Evolutionary conservation across 2,113 vertebrate species (phyloP).

Genomic region (Tringa solitaria): DNA sequence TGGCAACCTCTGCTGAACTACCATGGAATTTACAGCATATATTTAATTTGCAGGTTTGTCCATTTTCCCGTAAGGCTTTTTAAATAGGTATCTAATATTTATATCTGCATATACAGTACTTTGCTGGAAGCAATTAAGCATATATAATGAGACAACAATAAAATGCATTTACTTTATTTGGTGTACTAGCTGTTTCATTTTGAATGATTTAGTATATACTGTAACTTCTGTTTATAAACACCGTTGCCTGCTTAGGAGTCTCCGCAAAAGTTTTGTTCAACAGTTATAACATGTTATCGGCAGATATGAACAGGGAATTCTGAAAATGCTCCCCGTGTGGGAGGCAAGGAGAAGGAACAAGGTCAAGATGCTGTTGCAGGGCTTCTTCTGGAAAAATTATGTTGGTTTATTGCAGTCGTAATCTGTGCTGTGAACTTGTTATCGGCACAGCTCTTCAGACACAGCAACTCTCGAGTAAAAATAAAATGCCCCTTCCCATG

Average conservation of each 20-base stretch:
- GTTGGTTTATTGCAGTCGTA: not conserved
- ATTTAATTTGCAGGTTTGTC: not conserved
- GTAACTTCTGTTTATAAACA: not conserved
- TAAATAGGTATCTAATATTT: not conserved
- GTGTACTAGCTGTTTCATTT: not conserved
- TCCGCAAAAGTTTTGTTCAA: not conserved
- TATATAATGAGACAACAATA: conserved; percentile 18
- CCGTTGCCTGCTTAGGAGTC: not conserved
- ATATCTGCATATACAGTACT: not conserved
- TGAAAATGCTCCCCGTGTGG: not conserved
- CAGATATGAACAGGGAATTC: not conserved
- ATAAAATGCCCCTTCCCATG: not conserved
- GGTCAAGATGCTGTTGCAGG: not conserved
- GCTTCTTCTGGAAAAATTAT: not conserved
- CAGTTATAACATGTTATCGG: not conserved
- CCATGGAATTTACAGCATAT: not conserved
- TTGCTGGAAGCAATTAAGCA: not conserved
- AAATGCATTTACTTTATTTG: not conserved
- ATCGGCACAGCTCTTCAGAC: not conserved
- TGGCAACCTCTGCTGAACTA: not conserved
- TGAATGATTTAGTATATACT: not conserved
- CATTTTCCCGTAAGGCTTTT: conserved; percentile 31
- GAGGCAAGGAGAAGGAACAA: not conserved
- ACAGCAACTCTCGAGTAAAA: not conserved
- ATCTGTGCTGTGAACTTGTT: not conserved